Conservation (phyloP, 2,113 vertebrate species). For the Lagenorhynchus albirostris region DNA sequence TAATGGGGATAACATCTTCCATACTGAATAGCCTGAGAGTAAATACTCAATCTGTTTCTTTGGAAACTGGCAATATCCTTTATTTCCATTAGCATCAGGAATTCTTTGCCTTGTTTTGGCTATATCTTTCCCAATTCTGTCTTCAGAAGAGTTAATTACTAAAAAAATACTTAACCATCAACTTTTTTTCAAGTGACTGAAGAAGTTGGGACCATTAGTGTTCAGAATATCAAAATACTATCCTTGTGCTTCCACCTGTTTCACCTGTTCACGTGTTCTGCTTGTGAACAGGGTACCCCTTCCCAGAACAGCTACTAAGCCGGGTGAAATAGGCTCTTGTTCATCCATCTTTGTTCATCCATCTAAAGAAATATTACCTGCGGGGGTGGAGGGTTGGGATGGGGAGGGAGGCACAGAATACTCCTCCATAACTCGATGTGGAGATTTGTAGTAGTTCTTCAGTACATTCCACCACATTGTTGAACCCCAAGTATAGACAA, state of each 20-base stretch:
- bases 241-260: not conserved
- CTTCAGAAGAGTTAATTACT: not conserved
- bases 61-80: not conserved
- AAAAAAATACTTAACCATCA: not conserved
- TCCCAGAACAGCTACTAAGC: not conserved
- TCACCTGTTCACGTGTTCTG: not conserved
- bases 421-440: constrained; percentile 84
- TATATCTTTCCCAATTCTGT: not conserved
- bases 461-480: constrained; percentile 82
- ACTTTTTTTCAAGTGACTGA: not conserved
- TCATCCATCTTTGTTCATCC: constrained; percentile 82
- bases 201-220: not conserved
- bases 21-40: not conserved
- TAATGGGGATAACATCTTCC: not conserved
- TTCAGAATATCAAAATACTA: not conserved
- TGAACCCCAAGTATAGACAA: constrained; percentile 85
- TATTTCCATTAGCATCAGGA: not conserved
- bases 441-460: constrained; percentile 87
- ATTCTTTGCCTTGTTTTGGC: not conserved
- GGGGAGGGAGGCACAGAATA: constrained; percentile 89
- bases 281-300: not conserved
- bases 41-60: not conserved
- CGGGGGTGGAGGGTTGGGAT: too few relatives aligned
- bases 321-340: constrained; percentile 36
- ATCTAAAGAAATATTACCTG: constrained; percentile 87